These are phyloP conservation scores for Rhea americana DNA, from an alignment of 2,113 vertebrate genomes.

Conservation along the genomic window DNA sequence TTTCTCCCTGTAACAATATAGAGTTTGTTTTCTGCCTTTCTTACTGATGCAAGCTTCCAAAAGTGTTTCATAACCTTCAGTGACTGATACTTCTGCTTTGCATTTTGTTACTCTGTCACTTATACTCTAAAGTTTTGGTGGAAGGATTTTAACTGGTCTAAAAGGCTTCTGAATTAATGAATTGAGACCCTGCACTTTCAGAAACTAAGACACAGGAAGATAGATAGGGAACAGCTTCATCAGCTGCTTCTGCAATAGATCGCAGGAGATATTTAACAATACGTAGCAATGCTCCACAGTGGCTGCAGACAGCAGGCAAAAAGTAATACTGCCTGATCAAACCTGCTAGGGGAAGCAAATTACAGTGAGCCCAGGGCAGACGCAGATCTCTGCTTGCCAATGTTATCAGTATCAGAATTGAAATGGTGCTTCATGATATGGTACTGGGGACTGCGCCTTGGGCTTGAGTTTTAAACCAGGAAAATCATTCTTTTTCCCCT, in stretches of 20 bases:
- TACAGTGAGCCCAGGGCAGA: neutral
- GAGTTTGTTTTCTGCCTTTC: neutral
- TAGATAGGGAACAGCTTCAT: neutral
- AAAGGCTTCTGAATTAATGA: neutral
- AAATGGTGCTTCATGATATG: neutral
- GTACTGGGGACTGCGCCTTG: accelerated
- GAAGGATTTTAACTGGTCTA: neutral
- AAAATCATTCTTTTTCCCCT: neutral
- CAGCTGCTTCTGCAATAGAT: neutral
- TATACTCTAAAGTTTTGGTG: neutral
- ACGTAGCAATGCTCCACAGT: accelerated
- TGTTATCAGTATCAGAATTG: neutral
- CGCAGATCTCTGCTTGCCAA: neutral
- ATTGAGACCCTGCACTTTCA: neutral
- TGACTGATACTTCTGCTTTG: neutral
- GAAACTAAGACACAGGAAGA: neutral
- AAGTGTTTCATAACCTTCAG: neutral
- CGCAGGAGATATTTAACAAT: neutral
- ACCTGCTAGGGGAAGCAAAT: neutral
- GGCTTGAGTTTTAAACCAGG: neutral
- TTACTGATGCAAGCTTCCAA: neutral
- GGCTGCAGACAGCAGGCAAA: neutral
- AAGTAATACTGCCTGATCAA: neutral
- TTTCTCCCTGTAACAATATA: neutral
- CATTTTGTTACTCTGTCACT: neutral